Evolutionary conservation across 2,888 invertebrate species (phyloP), one percentile per base, ranked within the genome.

Genomic region (Nipponacmea schrenckii): DNA sequence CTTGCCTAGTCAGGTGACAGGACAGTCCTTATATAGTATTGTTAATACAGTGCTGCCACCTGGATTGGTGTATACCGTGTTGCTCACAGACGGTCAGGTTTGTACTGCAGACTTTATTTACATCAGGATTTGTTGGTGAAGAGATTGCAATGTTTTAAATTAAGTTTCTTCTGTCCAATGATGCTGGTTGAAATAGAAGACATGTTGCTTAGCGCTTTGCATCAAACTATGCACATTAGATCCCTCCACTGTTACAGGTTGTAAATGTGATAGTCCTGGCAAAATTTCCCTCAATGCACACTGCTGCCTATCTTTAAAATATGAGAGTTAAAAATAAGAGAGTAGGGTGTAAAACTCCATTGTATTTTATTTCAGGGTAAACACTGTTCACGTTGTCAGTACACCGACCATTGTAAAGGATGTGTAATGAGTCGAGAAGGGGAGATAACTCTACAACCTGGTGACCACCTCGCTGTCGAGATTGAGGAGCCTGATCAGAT

Each of bases 331-430:
- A 31, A 7, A 7, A 31, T 31, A n/a, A n/a, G n/a, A 39, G 10
- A 39, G 26, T 50, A n/a, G 26, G 39, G 10, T 39, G 39, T 39
- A 39, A 39, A 39, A 39, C 39, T 39, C 31, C 39, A 1, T 65
- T 45, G 50, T 62, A 24, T 48, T 31, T 64, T 68, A 68, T 68
- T 74, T 8, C 81, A 92, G 92, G 92, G 92, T 69, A 89, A 91
- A 75, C 90, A 88, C 72, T 93, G 92, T 81, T 92, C 92, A 15
- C 90, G 92, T 2, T 92, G 92, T 82, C 88, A 91, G 77, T 92
- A 90, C 81, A 89, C 90, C 12, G 86, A 88, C 8, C 91, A 91
- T 80, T 93, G 92, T 81, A 88, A 89, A 10, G 92, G 92, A 17
- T 93, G 92, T 82, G 88, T 89, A 65, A 87, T 92, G 46, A 75